phyloP scores from a whole-genome alignment of 2,888 invertebrate species.

The Torymus auratus region DNA sequence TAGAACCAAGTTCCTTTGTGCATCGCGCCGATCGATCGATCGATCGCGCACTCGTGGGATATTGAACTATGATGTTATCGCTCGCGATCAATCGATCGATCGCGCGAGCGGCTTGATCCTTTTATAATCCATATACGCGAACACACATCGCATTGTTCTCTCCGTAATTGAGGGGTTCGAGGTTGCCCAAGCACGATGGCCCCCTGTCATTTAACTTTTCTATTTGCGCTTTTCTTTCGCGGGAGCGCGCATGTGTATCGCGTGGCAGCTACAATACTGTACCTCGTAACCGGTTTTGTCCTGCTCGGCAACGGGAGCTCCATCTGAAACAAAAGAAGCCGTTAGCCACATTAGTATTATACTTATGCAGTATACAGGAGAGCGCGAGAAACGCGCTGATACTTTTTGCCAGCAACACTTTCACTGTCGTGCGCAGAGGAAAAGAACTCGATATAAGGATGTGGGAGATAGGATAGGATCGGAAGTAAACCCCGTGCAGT shows the following conservation, averaged over 20 bases:
- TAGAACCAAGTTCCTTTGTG: constrained; percentile 31
- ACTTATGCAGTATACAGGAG: background rate
- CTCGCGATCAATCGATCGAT: constrained; percentile 26
- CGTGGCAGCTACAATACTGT: constrained; percentile 41
- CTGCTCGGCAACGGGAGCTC: constrained; percentile 66
- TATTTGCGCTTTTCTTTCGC: background rate
- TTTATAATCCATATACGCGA: constrained; percentile 12
- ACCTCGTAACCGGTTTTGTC: constrained; percentile 68
- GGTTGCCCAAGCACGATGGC: background rate
- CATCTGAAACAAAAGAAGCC: constrained; percentile 69
- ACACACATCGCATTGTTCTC: constrained; percentile 23
- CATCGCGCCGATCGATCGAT: constrained; percentile 31
- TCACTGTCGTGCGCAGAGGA: constrained; percentile 11
- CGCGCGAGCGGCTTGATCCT: constrained; percentile 12
- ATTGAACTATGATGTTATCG: constrained; percentile 55
- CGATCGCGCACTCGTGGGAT: constrained; percentile 59
- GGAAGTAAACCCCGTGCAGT: constrained; percentile 6
- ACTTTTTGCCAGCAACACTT: background rate
- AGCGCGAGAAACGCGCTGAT: background rate
- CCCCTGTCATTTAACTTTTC: background rate
- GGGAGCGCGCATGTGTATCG: too few species aligned
- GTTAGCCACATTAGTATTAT: constrained; percentile 12
- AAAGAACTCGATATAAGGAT: background rate
- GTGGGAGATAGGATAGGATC: constrained; percentile 4
- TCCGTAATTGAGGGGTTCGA: constrained; percentile 24